Evolutionary conservation across 2,888 invertebrate genomes (phyloP).

Genomic region (Scaptomyza reducta): DNA sequence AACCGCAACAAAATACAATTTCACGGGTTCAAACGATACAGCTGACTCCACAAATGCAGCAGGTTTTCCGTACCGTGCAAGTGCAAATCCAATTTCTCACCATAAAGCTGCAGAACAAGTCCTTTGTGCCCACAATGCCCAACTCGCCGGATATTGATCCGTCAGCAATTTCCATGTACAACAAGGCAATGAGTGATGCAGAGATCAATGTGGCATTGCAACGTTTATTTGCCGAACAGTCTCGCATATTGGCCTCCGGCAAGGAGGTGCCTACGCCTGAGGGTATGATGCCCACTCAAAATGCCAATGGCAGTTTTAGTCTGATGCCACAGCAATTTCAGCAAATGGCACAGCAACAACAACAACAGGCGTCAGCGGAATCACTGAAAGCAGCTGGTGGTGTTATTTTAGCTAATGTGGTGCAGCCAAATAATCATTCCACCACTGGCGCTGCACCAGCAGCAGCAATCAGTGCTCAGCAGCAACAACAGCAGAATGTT

Average conservation of each 20-base stretch:
- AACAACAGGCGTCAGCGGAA: constrained; percentile 46
- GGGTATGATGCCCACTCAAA: constrained; percentile 83
- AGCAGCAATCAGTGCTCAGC: constrained; percentile 75
- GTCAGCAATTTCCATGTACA: constrained; percentile 81
- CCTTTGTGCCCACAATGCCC: constrained; percentile 79
- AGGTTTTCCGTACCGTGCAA: constrained; percentile 87
- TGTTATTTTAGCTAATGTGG: constrained; percentile 81
- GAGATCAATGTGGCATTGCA: constrained; percentile 86
- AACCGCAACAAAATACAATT: constrained; percentile 81
- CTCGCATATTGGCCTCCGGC: constrained; percentile 89
- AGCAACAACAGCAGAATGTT: constrained; percentile 69
- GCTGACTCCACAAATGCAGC: constrained; percentile 90
- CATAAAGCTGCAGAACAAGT: constrained; percentile 85
- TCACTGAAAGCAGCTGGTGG: constrained; percentile 40
- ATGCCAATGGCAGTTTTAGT: constrained; percentile 73
- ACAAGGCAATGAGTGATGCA: constrained; percentile 85
- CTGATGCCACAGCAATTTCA: constrained; percentile 71
- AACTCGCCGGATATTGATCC: constrained; percentile 83
- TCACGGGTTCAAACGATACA: constrained; percentile 90
- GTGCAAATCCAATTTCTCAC: constrained; percentile 88
- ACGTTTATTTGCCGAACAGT: constrained; percentile 88
- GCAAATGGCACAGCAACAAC: constrained; percentile 45
- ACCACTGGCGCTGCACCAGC: constrained; percentile 61
- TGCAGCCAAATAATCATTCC: constrained; percentile 84
- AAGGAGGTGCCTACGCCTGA: constrained; percentile 87